These are phyloP conservation scores for Lathronympha strigana DNA, from an alignment of 2,888 invertebrate species.

Conservation along the genomic window DNA sequence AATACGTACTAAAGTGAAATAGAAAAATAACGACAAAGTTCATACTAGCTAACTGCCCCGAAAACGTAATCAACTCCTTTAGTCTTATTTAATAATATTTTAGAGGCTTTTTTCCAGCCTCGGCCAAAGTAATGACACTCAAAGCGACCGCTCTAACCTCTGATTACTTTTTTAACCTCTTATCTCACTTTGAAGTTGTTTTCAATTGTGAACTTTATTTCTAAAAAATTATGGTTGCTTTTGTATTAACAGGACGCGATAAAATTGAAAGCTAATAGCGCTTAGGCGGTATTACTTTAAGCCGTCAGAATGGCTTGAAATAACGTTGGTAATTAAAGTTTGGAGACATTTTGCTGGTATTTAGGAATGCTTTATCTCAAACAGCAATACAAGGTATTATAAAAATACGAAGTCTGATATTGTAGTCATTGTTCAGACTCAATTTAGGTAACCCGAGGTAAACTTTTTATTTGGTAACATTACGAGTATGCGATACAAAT, in stretches of 20 bases:
- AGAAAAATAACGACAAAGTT: slow-evolving; percentile 1
- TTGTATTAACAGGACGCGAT: not conserved
- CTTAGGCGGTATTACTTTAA: slow-evolving; percentile 37
- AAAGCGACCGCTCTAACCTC: slow-evolving; percentile 50
- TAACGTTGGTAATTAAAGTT: slow-evolving; percentile 63
- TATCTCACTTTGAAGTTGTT: not conserved
- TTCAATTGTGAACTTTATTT: not conserved
- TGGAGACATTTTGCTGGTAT: slow-evolving; percentile 54
- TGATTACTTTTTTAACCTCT: not conserved
- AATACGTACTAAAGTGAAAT: slow-evolving; percentile 1
- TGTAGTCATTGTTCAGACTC: not conserved
- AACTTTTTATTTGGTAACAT: too few relatives aligned
- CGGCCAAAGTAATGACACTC: slow-evolving; percentile 51
- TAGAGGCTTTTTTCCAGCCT: slow-evolving; percentile 49
- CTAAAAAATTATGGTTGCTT: not conserved
- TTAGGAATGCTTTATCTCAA: slow-evolving; percentile 52
- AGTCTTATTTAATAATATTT: slow-evolving; percentile 38
- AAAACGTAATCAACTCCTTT: slow-evolving; percentile 17
- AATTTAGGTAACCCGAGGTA: too few relatives aligned
- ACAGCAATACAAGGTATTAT: slow-evolving; percentile 45
- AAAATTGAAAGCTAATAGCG: not conserved
- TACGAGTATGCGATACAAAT: too few relatives aligned
- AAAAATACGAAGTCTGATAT: slow-evolving; percentile 24
- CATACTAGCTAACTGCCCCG: slow-evolving; percentile 1
- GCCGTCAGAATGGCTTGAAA: slow-evolving; percentile 53